Conservation (phyloP, 2,797 vertebrate species). For the Hippocampus kuda region DNA sequence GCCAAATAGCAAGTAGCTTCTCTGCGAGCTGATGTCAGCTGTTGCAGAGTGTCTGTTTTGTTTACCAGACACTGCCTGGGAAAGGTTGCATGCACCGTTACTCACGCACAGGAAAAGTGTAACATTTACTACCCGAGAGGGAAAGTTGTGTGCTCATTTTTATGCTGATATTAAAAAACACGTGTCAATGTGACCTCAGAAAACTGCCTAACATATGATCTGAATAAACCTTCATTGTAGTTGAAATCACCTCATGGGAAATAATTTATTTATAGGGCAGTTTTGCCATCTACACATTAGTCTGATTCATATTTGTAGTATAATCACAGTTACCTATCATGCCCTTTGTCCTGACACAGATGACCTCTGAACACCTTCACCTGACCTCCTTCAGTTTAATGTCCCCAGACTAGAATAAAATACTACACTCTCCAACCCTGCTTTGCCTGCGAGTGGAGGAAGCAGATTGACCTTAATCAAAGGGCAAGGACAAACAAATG, state of each 20-base stretch:
- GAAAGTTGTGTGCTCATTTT: neutral
- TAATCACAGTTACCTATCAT: constrained; percentile 17
- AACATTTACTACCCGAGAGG: neutral
- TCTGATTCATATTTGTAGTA: constrained; percentile 4
- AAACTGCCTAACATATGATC: neutral
- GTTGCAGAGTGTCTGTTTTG: constrained; percentile 43
- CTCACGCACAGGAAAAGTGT: neutral
- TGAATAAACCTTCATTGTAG: neutral
- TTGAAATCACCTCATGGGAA: neutral
- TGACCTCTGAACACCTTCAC: constrained; percentile 14
- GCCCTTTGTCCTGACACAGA: constrained; percentile 4
- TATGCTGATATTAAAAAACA: neutral
- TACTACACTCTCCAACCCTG: neutral
- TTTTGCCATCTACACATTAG: neutral
- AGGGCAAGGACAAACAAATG: neutral
- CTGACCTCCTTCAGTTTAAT: constrained; percentile 8
- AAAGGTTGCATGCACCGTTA: neutral
- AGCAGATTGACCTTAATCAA: neutral
- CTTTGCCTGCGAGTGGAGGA: neutral
- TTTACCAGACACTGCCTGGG: constrained; percentile 25
- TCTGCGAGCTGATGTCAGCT: constrained; percentile 49
- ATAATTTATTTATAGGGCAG: neutral
- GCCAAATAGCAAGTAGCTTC: constrained; percentile 25
- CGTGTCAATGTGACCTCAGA: neutral
- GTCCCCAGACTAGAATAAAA: constrained; percentile 17